Evolutionary conservation across 2,888 invertebrate species (phyloP), one percentile per base, ranked within the genome.

Genomic region (Leptopilina myrica): DNA sequence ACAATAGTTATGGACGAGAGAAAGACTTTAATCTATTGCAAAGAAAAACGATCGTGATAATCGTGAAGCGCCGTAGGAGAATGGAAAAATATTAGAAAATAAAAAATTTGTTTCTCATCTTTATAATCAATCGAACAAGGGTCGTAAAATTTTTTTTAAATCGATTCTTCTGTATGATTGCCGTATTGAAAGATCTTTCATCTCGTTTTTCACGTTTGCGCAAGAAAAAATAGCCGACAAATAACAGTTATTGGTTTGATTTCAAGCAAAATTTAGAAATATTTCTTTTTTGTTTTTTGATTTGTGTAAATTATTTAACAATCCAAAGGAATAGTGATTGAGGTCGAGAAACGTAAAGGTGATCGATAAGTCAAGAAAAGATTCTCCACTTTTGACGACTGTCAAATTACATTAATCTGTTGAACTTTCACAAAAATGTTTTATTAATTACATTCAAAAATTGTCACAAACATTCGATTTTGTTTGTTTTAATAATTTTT

Each of bases 11-110:
- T 62, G 15, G 62, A 62, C 20, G 49, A 53, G 49, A 33, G 33
- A 33, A 20, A 20, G 53, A 69, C 12, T 14, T 49, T 53, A 73
- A 14, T 20, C 53, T 46, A 46, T 9, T 73, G 26, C n/a, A 73
- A 73, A 33, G 56, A 33, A n/a, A 53, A 53, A n/a, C 2, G 33
- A 9, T 73, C 56, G 73, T 73, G 73, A 12, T 73, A 12, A 20
- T 73, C 73, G 73, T 73, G 56, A 73, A 43, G 11, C 14, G 56
- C 73, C n/a, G 53, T n/a, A 33, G n/a, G 73, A 73, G n/a, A 14
- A 46, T 56, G n/a, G 7, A 14, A 33, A 73, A 73, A 56, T 1
- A 33, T 33, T 53, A 26, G 9, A 14, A 73, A 15, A 66, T n/a
- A n/a, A 11, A 43, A 33, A 43, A 73, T 73, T n/a, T n/a, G 33